Evolutionary conservation across 1,140 invertebrate genomes (phyloP).

Genomic region (Subanguina moxae): DNA sequence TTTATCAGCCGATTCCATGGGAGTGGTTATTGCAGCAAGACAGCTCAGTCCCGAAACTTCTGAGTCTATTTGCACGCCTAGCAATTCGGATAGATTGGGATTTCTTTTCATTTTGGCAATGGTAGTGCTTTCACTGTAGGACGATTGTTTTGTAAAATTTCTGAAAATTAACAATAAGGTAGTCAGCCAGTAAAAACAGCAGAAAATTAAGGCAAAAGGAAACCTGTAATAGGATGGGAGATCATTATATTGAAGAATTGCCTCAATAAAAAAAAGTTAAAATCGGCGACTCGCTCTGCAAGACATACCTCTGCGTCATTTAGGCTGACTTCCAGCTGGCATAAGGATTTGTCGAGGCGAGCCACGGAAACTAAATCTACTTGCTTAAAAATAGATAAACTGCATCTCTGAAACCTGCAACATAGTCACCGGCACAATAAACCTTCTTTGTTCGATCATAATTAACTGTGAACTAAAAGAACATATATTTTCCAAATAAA

Average conservation of each 20-base stretch:
- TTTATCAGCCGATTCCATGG: conserved; percentile 1
- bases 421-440: conserved; percentile 1
- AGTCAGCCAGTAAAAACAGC: neutral
- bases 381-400: too few species aligned
- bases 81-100: conserved; percentile 15
- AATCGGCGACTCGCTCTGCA: conserved; percentile 2
- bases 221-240: conserved; percentile 30
- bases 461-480: conserved; percentile 8
- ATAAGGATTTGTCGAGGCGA: conserved; percentile 8
- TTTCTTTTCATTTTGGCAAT: conserved; percentile 12
- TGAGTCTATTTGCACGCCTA: conserved; percentile 13
- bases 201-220: neutral
- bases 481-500: conserved; percentile 1
- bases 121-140: neutral
- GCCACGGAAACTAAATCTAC: conserved; percentile 15
- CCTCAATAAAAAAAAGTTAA: conserved; percentile 21
- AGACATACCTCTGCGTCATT: conserved; percentile 29
- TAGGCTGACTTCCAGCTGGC: conserved; percentile 18
- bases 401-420: too few species aligned
- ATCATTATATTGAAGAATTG: conserved; percentile 20
- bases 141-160: neutral
- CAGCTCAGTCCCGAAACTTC: conserved; percentile 5
- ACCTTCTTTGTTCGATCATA: neutral
- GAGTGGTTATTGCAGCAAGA: neutral
- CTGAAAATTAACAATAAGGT: neutral